Evolutionary conservation across 2,113 vertebrate genomes (phyloP).

Genomic region (Phalacrocorax brasilianus): DNA sequence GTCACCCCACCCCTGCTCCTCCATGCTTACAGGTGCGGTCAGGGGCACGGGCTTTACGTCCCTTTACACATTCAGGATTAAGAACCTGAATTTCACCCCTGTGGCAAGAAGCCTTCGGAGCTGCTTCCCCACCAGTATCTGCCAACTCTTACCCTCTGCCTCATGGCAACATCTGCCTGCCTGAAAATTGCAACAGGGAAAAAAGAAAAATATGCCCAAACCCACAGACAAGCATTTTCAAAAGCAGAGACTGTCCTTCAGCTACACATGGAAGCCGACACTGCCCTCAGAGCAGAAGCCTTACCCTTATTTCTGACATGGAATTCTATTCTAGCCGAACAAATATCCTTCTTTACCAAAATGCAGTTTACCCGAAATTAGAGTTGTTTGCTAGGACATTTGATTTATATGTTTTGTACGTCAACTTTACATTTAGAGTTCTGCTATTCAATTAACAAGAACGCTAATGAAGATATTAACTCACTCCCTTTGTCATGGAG

Average conservation of each 20-base stretch:
- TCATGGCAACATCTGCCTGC: neutral
- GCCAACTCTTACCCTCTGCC: neutral
- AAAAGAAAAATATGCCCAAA: neutral
- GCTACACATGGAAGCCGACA: neutral
- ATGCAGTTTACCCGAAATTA: neutral
- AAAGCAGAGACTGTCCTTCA: neutral
- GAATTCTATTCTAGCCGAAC: neutral
- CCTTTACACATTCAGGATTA: neutral
- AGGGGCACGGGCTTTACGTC: fast-evolving
- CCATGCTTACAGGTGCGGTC: fast-evolving
- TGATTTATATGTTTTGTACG: neutral
- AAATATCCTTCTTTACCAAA: neutral
- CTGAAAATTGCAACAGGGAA: neutral
- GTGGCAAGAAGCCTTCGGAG: neutral
- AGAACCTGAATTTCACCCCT: fast-evolving
- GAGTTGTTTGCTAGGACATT: neutral
- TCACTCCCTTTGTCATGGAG: neutral
- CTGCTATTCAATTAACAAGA: neutral
- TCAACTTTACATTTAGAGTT: neutral
- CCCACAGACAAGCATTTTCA: neutral
- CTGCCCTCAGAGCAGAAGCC: neutral
- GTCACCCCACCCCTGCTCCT: neutral
- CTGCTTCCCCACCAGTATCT: neutral
- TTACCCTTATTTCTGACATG: neutral
- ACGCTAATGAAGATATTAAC: neutral